Evolutionary conservation across 1,140 invertebrate species (phyloP), one percentile per base, ranked within the genome.

Genomic region (Stegodyphus dumicola): DNA sequence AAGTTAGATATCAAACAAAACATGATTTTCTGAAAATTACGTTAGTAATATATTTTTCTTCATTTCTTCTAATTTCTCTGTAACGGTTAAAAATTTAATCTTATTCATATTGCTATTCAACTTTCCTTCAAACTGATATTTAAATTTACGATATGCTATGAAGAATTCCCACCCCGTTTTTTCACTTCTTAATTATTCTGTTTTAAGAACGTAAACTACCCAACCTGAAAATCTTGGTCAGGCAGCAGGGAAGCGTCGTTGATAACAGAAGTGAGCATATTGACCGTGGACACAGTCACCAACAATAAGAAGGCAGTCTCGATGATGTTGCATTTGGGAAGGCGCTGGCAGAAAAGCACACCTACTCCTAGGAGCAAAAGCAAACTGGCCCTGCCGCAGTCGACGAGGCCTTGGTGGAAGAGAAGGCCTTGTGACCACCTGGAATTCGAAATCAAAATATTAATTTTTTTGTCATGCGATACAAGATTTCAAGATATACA

Each of bases 201-300:
- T 33, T 33, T 33, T 33, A 33, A 33, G 33, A 33, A 33, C 33
- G 33, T 33, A 60, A 60, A 15, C 15, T 15, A 18, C n/a, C 7
- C 73, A 17, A 84, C 81, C 65, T 85, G 81, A 49, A 81, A 77
- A n/a, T 90, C 88, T 81, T 91, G 89, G 84, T 92, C 94, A 2
- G 95, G 95, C 89, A 96, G 95, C 70, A 96, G 94, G 7, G 95
- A 96, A 74, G 95, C 95, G 90, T 97, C 95, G 91, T 97, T 97
- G 66, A 97, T 92, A 2, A 97, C 94, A 15, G 95, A 95, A 15
- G 95, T 97, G 86, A 97, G 92, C 93, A 97, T 95, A 91, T 97
- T 97, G 89, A 97, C 95, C 2, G 95, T 96, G 17, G 95, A 96
- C 33, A 96, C 95, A 52, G 96, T 97, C 85, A 97, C 95, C 86